Evolutionary conservation across 2,113 vertebrate genomes (phyloP), one percentile per base, ranked within the genome.

Genomic region (Scomber japonicus): DNA sequence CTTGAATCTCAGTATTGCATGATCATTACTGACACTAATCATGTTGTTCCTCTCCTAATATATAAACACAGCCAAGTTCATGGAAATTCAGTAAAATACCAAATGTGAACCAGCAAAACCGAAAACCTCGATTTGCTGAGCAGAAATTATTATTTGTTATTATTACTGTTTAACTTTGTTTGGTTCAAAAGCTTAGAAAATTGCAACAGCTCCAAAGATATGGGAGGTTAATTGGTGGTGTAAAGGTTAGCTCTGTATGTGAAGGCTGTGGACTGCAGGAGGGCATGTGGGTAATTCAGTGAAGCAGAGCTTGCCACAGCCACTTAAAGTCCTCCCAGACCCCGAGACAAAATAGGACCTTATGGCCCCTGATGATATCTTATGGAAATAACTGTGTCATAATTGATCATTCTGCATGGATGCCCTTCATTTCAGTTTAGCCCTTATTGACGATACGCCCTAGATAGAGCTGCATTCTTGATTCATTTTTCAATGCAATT

Each of bases 381-480:
- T 62, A 64, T 75, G 57, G 66, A 69, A 82, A 79, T 76, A 60
- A 78, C 31, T 56, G n/a, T 49, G 27, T 51, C 63, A 24, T 59
- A 78, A 78, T 78, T 64, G 81, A 88, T 83, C 69, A 75, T 80
- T 77, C 51, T 51, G 69, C 77, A 46, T 65, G 80, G 44, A 66
- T 31, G 68, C 27, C 54, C 56, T 54, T 71, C 15, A 62, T 72
- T 40, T 71, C 71, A 64, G 17, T 46, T 56, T 4, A 17, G 50
- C 27, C 21, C 51, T 64, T 68, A 67, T 50, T 72, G 67, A 72
- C 59, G 15, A 75, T 56, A 46, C 7, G 5, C 30, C 59, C 40
- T 5, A 17, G 13, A 40, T 6, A 0, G 1, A 40, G 17, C 50
- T 30, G 55, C 2, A 0, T 7, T 56, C 40, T 67, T 48, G 46